Percentiles rank a stretch among this genome's conserved stretches.
These are phyloP conservation scores for Tetramorium alpestre DNA, from an alignment of 1,140 invertebrate species.

Conservation along the genomic window DNA sequence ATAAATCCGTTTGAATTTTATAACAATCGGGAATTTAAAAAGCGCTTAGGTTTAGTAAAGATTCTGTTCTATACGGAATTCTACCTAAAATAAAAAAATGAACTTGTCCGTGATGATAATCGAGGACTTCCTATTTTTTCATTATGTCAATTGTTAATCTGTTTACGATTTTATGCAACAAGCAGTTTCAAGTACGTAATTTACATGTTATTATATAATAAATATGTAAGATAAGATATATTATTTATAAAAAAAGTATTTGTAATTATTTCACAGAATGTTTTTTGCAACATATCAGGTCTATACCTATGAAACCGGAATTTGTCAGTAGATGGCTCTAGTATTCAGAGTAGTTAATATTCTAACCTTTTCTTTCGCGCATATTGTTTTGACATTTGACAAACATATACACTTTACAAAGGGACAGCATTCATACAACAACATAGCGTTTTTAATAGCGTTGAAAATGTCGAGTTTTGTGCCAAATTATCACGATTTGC, in stretches of 20 bases:
- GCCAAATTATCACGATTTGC: too few relatives aligned
- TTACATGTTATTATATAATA: background rate
- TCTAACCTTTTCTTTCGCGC: too few relatives aligned
- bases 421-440: too few relatives aligned
- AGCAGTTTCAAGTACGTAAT: background rate
- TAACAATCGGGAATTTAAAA: background rate
- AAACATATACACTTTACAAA: too few relatives aligned
- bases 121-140: background rate
- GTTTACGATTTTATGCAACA: background rate
- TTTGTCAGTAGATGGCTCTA: too few relatives aligned
- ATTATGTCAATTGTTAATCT: background rate
- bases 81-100: background rate
- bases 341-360: too few relatives aligned
- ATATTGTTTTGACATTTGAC: too few relatives aligned
- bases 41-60: background rate
- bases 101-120: background rate
- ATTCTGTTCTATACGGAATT: background rate
- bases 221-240: background rate
- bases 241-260: background rate
- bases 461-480: too few relatives aligned
- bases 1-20: constrained; percentile 1
- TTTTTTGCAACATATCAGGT: too few relatives aligned
- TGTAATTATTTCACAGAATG: background rate
- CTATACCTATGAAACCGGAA: too few relatives aligned
- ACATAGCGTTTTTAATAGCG: too few relatives aligned